phyloP scores from a whole-genome alignment of 2,888 invertebrate genomes.

The Rhingia rostrata region DNA sequence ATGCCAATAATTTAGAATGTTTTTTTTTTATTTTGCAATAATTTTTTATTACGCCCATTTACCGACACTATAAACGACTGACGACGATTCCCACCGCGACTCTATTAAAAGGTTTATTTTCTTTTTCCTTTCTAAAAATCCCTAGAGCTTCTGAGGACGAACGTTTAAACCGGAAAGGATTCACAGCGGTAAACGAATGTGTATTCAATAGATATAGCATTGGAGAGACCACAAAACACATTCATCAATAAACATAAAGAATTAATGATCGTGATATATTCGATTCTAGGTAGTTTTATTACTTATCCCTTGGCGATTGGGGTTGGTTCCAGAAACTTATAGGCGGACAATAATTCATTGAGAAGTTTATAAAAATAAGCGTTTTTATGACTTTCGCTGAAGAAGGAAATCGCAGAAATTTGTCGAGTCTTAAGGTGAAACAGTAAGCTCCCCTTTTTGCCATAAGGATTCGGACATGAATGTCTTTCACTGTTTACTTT shows the following conservation, averaged over 20 bases:
- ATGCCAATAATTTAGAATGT: slow-evolving; percentile 82
- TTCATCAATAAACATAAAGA: slow-evolving; percentile 59
- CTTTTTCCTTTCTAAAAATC: slow-evolving; percentile 16
- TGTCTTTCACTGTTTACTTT: slow-evolving; percentile 7
- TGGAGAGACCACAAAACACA: slow-evolving; percentile 52
- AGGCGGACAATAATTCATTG: slow-evolving; percentile 78
- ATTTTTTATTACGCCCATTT: slow-evolving; percentile 80
- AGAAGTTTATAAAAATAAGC: slow-evolving; percentile 80
- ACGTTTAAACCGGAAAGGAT: slow-evolving; percentile 29
- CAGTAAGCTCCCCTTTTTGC: slow-evolving; percentile 25
- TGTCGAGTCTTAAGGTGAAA: background rate
- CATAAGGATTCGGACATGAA: slow-evolving; percentile 7
- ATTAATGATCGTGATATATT: slow-evolving; percentile 61
- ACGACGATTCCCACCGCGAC: slow-evolving; percentile 51
- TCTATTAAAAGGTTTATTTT: slow-evolving; percentile 9
- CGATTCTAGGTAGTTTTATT: slow-evolving; percentile 44
- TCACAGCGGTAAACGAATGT: background rate
- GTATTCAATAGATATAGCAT: background rate
- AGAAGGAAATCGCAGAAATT: slow-evolving; percentile 1
- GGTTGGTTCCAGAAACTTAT: slow-evolving; percentile 12
- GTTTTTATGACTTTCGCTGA: slow-evolving; percentile 77
- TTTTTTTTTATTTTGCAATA: slow-evolving; percentile 81
- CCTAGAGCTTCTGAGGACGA: slow-evolving; percentile 2
- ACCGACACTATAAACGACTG: slow-evolving; percentile 63
- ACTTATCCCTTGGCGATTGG: slow-evolving; percentile 7